phyloP scores from a whole-genome alignment of 2,888 invertebrate species.

The Platerodrilus igneus region DNA sequence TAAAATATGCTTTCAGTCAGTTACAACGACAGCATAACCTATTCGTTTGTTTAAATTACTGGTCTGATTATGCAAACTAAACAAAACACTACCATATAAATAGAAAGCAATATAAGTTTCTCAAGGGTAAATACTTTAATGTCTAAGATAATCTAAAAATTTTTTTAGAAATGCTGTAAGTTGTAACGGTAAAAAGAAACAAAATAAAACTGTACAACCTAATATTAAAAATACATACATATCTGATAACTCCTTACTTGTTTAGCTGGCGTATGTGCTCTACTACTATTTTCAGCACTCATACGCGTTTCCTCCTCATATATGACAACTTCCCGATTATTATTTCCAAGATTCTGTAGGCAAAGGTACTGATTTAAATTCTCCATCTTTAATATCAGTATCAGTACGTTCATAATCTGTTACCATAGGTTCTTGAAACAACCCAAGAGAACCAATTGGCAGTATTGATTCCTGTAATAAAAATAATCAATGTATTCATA shows the following conservation, averaged over 20 bases:
- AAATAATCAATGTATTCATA: too few species aligned
- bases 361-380: constrained; percentile 18
- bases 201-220: constrained; percentile 27
- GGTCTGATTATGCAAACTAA: too few species aligned
- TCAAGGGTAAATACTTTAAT: not conserved
- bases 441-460: too few species aligned
- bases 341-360: constrained; percentile 11
- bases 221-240: not conserved
- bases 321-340: constrained; percentile 49
- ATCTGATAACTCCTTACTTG: constrained; percentile 35
- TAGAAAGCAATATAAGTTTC: not conserved
- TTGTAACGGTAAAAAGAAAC: too few species aligned
- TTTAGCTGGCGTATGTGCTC: constrained; percentile 47
- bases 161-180: not conserved
- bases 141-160: not conserved
- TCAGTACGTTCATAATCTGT: constrained; percentile 11
- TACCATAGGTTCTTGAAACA: constrained; percentile 17
- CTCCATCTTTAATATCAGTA: constrained; percentile 15
- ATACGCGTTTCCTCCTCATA: constrained; percentile 73
- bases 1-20: too few species aligned
- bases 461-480: too few species aligned
- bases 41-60: too few species aligned
- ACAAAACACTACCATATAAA: not conserved
- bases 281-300: constrained; percentile 58
- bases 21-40: too few species aligned